Evolutionary conservation across 2,797 vertebrate genomes (phyloP).

Genomic region (Oreochromis mossambicus): DNA sequence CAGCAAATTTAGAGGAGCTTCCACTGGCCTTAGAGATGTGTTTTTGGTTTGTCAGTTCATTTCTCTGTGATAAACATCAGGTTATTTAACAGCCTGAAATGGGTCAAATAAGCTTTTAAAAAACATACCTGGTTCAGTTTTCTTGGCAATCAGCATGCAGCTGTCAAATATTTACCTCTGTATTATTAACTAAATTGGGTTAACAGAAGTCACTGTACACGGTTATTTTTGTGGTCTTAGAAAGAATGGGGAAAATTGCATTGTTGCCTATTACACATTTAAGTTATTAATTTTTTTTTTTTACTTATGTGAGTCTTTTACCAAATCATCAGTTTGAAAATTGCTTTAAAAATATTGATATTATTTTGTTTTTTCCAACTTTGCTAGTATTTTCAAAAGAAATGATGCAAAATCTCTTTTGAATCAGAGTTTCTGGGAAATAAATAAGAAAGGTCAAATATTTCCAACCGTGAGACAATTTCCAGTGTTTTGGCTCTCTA

Average conservation of each 20-base stretch:
- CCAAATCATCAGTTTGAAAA: neutral
- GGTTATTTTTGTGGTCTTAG: neutral
- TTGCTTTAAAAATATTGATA: neutral
- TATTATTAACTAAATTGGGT: neutral
- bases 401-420: neutral
- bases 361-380: neutral
- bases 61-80: neutral
- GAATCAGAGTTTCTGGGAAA: neutral
- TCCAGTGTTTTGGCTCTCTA: neutral
- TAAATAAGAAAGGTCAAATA: neutral
- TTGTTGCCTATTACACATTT: neutral
- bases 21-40: neutral
- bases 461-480: neutral
- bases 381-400: neutral
- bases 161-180: neutral
- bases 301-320: neutral
- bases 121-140: neutral
- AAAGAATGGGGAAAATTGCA: neutral
- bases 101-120: neutral
- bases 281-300: neutral
- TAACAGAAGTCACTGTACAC: neutral
- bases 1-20: conserved; percentile 78
- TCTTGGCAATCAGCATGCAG: neutral
- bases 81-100: neutral
- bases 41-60: neutral